phyloP scores from a whole-genome alignment of 2,113 vertebrate genomes.

The Rhinolophus sinicus region DNA sequence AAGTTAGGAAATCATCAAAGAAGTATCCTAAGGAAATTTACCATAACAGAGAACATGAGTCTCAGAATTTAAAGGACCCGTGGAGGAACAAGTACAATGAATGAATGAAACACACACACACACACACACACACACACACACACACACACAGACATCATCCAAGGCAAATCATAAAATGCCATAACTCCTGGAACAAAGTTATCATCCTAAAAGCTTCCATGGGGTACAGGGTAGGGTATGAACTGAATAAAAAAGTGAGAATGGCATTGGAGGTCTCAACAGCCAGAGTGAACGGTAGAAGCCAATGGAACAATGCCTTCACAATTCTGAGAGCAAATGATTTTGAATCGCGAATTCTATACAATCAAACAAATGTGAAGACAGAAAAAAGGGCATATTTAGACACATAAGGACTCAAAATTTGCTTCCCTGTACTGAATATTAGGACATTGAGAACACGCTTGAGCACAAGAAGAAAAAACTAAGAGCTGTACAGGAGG shows the following conservation, averaged over 20 bases:
- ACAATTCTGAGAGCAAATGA: neutral
- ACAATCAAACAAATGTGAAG: neutral
- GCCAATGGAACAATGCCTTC: neutral
- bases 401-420: neutral
- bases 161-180: neutral
- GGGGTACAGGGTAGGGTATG: neutral
- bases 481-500: neutral
- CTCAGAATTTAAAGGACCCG: neutral
- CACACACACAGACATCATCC: neutral
- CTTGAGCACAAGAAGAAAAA: neutral
- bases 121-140: neutral
- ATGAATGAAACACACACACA: neutral
- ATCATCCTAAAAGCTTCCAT: neutral
- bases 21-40: neutral
- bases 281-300: neutral
- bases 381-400: neutral
- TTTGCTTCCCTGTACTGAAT: neutral
- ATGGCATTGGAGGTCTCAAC: neutral
- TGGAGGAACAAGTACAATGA: neutral
- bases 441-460: neutral
- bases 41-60: neutral
- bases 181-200: neutral
- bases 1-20: neutral
- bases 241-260: neutral
- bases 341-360: neutral